Evolutionary conservation across 2,797 vertebrate genomes (phyloP).

Genomic region (Stomatorhinus walkeri): DNA sequence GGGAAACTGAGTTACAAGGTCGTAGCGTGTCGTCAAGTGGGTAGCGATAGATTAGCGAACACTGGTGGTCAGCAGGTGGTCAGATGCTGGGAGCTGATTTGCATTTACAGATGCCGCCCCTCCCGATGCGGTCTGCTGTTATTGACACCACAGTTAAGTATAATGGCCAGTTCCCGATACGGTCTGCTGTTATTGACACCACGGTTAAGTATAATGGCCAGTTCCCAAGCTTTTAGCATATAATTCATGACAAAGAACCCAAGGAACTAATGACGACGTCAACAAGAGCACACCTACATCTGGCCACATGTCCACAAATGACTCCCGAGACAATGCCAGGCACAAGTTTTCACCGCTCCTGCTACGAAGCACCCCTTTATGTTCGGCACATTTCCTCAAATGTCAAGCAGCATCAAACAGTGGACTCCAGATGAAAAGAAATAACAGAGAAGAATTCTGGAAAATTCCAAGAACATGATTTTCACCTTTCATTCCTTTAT

Average conservation of each 20-base stretch:
- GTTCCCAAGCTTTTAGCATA: not conserved
- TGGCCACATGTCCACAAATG: not conserved
- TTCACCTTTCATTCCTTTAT: constrained; percentile 18
- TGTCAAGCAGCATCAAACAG: not conserved
- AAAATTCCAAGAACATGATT: constrained; percentile 2
- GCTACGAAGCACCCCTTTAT: not conserved
- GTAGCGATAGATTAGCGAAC: not conserved
- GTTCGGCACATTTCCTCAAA: not conserved
- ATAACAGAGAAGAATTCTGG: not conserved
- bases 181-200: not conserved
- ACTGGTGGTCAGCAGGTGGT: not conserved
- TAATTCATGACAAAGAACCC: not conserved
- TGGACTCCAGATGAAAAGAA: not conserved
- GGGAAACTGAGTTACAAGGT: not conserved
- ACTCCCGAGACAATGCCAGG: not conserved
- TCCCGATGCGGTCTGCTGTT: not conserved
- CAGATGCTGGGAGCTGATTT: not conserved
- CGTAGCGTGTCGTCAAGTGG: not conserved
- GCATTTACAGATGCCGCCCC: not conserved
- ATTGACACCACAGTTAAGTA: not conserved
- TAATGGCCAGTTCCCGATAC: not conserved
- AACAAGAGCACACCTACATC: not conserved
- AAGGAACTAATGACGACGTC: not conserved
- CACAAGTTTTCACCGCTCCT: not conserved
- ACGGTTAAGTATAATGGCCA: not conserved